Percentiles rank a stretch among this genome's conserved stretches.
Evolutionary conservation across 2,888 invertebrate genomes (phyloP).

Genomic region (Scaptomyza cyrtandrae): DNA sequence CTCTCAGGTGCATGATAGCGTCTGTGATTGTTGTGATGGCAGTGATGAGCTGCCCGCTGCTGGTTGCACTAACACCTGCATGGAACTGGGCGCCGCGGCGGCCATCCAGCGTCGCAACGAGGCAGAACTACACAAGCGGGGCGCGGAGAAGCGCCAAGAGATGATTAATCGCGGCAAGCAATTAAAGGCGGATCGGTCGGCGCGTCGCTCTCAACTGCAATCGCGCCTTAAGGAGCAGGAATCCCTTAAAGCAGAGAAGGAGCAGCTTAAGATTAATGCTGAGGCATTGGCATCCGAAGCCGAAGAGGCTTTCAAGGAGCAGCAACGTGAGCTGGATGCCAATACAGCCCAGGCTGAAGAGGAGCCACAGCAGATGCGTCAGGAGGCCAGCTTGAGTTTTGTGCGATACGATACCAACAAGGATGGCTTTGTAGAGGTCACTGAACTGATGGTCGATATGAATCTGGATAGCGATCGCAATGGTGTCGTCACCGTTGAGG

Average conservation of each 20-base stretch:
- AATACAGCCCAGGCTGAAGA: conserved; percentile 88
- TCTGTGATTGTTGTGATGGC: conserved; percentile 97
- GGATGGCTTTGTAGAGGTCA: conserved; percentile 89
- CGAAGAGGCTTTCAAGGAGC: conserved; percentile 90
- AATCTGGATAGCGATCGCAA: conserved; percentile 95
- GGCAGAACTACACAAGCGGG: conserved; percentile 91
- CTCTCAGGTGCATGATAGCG: conserved; percentile 95
- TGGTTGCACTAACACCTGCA: conserved; percentile 91
- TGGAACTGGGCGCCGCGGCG: conserved; percentile 91
- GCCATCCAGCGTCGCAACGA: conserved; percentile 89
- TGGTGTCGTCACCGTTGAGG: conserved; percentile 94
- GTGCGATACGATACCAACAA: conserved; percentile 91
- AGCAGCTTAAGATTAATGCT: conserved; percentile 88
- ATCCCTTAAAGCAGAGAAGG: conserved; percentile 90
- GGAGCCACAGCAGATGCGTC: conserved; percentile 83
- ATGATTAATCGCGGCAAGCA: conserved; percentile 91
- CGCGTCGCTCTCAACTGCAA: conserved; percentile 89
- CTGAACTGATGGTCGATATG: conserved; percentile 89
- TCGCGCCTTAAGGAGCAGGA: conserved; percentile 92
- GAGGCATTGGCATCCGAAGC: conserved; percentile 91
- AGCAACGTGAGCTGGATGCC: conserved; percentile 87
- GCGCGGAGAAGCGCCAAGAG: conserved; percentile 90
- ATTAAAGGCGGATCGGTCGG: conserved; percentile 90
- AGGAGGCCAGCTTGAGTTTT: conserved; percentile 91
- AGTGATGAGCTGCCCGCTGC: conserved; percentile 91